phyloP scores from a whole-genome alignment of 2,113 vertebrate species.

The Hypomesus transpacificus region DNA sequence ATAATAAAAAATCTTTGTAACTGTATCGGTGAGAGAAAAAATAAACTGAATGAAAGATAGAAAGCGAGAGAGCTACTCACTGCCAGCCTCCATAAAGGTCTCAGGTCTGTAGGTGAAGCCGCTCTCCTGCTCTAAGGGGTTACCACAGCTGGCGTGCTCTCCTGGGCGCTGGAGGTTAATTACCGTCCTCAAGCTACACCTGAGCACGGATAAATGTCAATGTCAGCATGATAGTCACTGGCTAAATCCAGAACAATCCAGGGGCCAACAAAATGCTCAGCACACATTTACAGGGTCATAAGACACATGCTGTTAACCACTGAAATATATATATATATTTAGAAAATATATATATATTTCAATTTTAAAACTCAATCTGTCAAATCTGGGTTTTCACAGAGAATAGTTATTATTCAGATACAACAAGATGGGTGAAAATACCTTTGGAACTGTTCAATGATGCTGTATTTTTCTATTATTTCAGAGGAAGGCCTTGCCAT shows the following conservation, averaged over 20 bases:
- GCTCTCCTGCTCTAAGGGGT: slow-evolving; percentile 85
- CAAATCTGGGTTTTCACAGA: background rate
- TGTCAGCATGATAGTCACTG: slow-evolving; percentile 3
- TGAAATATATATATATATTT: background rate
- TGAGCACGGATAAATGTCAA: slow-evolving; percentile 54
- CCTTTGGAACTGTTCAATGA: slow-evolving; percentile 91
- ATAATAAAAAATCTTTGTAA: slow-evolving; percentile 35
- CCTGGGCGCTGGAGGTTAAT: slow-evolving; percentile 97
- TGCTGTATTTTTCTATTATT: slow-evolving; percentile 86
- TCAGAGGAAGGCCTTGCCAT: slow-evolving; percentile 97
- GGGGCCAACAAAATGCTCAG: background rate
- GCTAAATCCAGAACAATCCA: background rate
- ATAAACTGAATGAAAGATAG: too few relatives aligned
- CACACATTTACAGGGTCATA: background rate
- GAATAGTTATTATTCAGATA: background rate
- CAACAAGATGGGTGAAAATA: slow-evolving; percentile 45
- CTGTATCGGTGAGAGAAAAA: slow-evolving; percentile 43
- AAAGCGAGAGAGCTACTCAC: slow-evolving; percentile 73
- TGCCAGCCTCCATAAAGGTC: slow-evolving; percentile 91
- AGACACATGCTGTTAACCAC: background rate
- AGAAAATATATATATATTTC: too few relatives aligned
- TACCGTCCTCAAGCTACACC: slow-evolving; percentile 86
- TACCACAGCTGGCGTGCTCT: slow-evolving; percentile 95
- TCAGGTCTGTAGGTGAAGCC: slow-evolving; percentile 94
- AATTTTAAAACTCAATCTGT: background rate